Conservation (phyloP, 2,113 vertebrate species). For the Craseonycteris thonglongyai region DNA sequence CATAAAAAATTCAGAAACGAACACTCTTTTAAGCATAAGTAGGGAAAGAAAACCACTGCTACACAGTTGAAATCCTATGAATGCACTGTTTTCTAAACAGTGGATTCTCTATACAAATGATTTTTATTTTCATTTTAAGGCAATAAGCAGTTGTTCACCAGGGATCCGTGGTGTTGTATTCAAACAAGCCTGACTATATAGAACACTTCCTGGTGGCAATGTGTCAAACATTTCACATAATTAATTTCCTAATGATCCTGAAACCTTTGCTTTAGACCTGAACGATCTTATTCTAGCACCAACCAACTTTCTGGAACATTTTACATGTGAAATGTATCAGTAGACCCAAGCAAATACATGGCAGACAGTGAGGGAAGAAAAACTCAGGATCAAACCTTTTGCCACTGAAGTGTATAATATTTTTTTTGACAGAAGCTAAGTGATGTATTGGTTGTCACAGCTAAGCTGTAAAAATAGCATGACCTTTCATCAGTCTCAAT, state of each 20-base stretch:
- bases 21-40: not conserved
- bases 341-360: constrained; percentile 29
- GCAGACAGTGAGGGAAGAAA: constrained; percentile 38
- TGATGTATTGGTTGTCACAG: constrained; percentile 70
- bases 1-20: not conserved
- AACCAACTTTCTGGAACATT: constrained; percentile 50
- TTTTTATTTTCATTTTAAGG: constrained; percentile 52
- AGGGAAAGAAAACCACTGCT: not conserved
- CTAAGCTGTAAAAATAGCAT: constrained; percentile 69
- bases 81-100: constrained; percentile 43
- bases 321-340: constrained; percentile 58
- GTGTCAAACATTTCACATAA: constrained; percentile 72
- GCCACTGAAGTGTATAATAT: constrained; percentile 68
- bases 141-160: constrained; percentile 54
- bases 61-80: not conserved
- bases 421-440: constrained; percentile 75
- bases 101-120: constrained; percentile 43
- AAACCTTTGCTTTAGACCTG: constrained; percentile 69
- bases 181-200: constrained; percentile 16
- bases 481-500: constrained; percentile 74
- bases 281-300: constrained; percentile 19
- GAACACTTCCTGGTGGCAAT: constrained; percentile 55
- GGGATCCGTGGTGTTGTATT: constrained; percentile 42
- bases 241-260: constrained; percentile 74
- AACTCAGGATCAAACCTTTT: constrained; percentile 63